A percentile compares a stretch with the other conserved stretches of the same genome.
Evolutionary conservation across 2,113 vertebrate species (phyloP).

Genomic region (Raja brachyura): DNA sequence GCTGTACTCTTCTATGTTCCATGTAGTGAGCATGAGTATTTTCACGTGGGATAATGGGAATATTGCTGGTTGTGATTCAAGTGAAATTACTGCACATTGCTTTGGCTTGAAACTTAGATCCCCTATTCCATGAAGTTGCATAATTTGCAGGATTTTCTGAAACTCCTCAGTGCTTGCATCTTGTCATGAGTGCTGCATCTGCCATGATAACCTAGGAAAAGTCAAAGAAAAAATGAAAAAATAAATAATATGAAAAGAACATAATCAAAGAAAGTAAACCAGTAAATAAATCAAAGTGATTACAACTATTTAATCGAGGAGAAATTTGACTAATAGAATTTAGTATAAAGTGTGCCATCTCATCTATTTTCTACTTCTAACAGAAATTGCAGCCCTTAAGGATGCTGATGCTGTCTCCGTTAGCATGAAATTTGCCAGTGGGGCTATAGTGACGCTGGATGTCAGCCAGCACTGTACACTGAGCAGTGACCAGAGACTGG

Average conservation of each 20-base stretch:
- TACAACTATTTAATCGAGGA: neutral
- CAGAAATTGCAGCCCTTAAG: conserved; percentile 45
- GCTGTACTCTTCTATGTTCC: too few relatives aligned
- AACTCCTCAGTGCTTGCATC: neutral
- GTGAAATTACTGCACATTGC: neutral
- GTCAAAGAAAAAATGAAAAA: neutral
- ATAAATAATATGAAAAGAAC: neutral
- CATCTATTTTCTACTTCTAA: conserved; percentile 17
- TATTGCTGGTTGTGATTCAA: neutral
- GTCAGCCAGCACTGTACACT: conserved; percentile 50
- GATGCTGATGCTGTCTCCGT: conserved; percentile 44
- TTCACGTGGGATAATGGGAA: too few relatives aligned
- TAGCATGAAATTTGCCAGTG: conserved; percentile 47
- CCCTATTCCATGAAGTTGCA: too few relatives aligned
- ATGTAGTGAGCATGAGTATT: neutral
- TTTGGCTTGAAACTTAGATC: neutral
- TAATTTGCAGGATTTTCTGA: neutral
- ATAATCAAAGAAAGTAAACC: neutral
- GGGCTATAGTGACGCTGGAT: conserved; percentile 45
- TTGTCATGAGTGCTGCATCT: neutral
- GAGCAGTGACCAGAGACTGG: conserved; percentile 48
- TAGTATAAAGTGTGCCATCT: rapidly evolving
- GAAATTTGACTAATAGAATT: neutral
- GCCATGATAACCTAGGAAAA: neutral
- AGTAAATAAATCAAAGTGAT: neutral